A percentile compares a stretch with the other conserved stretches of the same genome.
Conservation (phyloP, 2,113 vertebrate species). For the Labrus mixtus region DNA sequence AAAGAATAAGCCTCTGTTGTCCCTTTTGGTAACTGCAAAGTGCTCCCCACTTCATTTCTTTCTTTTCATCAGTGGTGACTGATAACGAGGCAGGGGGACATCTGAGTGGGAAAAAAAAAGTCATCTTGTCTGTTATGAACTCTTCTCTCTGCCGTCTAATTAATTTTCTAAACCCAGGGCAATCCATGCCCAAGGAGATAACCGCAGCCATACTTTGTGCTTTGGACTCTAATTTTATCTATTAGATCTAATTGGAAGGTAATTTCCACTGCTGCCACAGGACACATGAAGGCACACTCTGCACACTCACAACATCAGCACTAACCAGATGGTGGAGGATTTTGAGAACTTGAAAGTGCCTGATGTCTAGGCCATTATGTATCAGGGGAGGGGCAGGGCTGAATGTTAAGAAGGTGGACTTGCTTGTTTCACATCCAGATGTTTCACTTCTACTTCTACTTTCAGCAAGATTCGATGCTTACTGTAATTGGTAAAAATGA, state of each 20-base stretch:
- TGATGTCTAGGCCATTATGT: background rate
- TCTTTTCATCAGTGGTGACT: background rate
- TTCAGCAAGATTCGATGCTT: background rate
- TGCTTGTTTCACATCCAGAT: background rate
- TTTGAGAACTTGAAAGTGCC: constrained; percentile 18
- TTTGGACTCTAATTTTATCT: constrained; percentile 41
- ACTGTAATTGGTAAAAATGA: too few relatives aligned
- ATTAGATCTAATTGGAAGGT: constrained; percentile 57
- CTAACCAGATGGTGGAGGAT: constrained; percentile 23
- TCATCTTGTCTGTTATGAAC: constrained; percentile 16
- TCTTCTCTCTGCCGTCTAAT: constrained; percentile 28
- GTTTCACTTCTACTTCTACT: background rate
- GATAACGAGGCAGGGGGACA: background rate
- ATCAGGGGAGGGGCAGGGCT: background rate
- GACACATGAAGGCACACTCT: constrained; percentile 17
- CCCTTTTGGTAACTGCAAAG: background rate
- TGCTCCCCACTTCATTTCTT: background rate
- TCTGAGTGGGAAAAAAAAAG: constrained; percentile 20
- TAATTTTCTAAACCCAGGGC: constrained; percentile 51
- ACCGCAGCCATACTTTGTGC: constrained; percentile 14
- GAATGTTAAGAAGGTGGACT: constrained; percentile 9
- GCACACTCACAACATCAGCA: constrained; percentile 15
- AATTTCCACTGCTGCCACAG: constrained; percentile 47
- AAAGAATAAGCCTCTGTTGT: background rate
- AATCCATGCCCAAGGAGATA: constrained; percentile 28